These are phyloP conservation scores for Halictus rubicundus DNA, from an alignment of 1,140 invertebrate genomes.

Conservation along the genomic window DNA sequence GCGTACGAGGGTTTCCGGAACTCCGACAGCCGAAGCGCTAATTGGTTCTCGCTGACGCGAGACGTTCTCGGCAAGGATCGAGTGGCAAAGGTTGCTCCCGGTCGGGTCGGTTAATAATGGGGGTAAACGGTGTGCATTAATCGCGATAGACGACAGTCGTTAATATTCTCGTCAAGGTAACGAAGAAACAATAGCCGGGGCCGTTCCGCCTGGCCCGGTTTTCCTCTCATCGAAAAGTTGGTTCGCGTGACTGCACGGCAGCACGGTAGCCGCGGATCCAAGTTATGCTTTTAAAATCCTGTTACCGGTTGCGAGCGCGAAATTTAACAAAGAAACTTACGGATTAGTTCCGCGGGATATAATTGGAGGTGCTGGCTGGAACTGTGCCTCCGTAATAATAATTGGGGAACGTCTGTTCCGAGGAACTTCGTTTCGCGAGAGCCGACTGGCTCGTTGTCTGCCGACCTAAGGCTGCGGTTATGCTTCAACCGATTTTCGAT, in stretches of 20 bases:
- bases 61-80: too few species aligned
- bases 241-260: constrained; percentile 52
- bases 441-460: constrained; percentile 13
- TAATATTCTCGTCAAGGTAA: constrained; percentile 28
- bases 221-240: constrained; percentile 30
- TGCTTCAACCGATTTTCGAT: too few species aligned
- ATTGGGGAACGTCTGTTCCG: constrained; percentile 60
- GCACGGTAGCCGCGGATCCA: constrained; percentile 3
- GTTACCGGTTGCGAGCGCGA: constrained; percentile 57
- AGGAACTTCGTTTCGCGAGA: constrained; percentile 44
- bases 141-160: background rate
- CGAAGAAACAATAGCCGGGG: constrained; percentile 29
- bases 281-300: constrained; percentile 63
- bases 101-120: too few species aligned
- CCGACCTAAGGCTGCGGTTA: background rate
- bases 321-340: constrained; percentile 65
- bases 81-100: too few species aligned
- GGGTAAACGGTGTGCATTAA: constrained; percentile 14
- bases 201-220: background rate
- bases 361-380: constrained; percentile 60
- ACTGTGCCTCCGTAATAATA: constrained; percentile 63
- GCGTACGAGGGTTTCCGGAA: too few species aligned
- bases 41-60: too few species aligned
- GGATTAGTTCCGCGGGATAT: constrained; percentile 63
- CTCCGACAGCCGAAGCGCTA: too few species aligned